phyloP scores from a whole-genome alignment of 2,797 vertebrate genomes.

The Poeciliopsis turneri region DNA sequence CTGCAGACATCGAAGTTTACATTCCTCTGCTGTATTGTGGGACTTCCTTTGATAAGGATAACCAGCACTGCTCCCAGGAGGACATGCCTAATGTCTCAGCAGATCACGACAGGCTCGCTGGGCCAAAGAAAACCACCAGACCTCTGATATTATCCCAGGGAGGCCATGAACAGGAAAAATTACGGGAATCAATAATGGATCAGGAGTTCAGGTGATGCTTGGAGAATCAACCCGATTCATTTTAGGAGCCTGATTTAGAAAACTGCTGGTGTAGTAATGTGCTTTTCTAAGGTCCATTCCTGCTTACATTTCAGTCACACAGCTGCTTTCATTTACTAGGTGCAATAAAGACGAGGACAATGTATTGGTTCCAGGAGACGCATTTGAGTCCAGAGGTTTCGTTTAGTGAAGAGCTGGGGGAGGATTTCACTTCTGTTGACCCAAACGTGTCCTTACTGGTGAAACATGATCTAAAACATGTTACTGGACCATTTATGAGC shows the following conservation, averaged over 20 bases:
- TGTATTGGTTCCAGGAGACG: slow-evolving; percentile 17
- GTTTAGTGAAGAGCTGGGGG: slow-evolving; percentile 14
- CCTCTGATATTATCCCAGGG: slow-evolving; percentile 50
- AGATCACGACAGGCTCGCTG: slow-evolving; percentile 27
- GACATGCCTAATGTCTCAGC: slow-evolving; percentile 40
- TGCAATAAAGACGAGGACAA: slow-evolving; percentile 41
- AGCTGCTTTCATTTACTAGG: slow-evolving; percentile 75
- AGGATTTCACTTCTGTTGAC: slow-evolving; percentile 30
- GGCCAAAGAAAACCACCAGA: slow-evolving; percentile 60
- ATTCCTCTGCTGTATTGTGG: slow-evolving; percentile 68
- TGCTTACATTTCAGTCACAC: slow-evolving; percentile 41
- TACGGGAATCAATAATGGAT: slow-evolving; percentile 49
- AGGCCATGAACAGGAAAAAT: slow-evolving; percentile 59
- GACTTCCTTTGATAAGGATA: slow-evolving; percentile 73
- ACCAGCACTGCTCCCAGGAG: slow-evolving; percentile 52
- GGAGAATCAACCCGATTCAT: slow-evolving; percentile 51
- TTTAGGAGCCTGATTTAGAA: slow-evolving; percentile 56
- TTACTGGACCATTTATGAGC: slow-evolving; percentile 26
- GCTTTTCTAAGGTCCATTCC: slow-evolving; percentile 43
- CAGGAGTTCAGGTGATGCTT: not conserved
- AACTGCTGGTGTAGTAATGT: slow-evolving; percentile 55
- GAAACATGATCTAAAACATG: slow-evolving; percentile 18
- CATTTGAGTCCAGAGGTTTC: slow-evolving; percentile 50
- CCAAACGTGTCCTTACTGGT: slow-evolving; percentile 26
- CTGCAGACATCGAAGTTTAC: slow-evolving; percentile 51